Evolutionary conservation across 1,140 invertebrate species (phyloP).

Genomic region (Micrasema minimum): DNA sequence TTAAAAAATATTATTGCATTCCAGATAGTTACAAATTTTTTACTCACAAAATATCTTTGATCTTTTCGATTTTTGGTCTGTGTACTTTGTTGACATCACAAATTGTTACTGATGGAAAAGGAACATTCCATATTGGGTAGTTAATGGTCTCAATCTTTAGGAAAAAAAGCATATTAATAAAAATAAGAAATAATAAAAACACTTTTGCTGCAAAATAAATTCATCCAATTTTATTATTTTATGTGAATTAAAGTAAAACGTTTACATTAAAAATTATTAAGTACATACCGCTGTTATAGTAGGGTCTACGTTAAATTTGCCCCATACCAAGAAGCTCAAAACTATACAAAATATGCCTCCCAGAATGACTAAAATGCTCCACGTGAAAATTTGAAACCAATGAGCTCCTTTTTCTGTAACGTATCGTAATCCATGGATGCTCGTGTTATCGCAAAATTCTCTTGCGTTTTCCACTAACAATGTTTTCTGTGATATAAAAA

Average conservation of each 20-base stretch:
- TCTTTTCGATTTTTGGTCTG: conserved; percentile 33
- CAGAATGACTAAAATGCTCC: conserved; percentile 39
- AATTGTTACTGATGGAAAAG: conserved; percentile 51
- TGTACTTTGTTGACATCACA: conserved; percentile 51
- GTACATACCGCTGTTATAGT: conserved; percentile 47
- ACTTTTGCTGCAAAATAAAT: conserved; percentile 1
- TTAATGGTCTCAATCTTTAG: conserved; percentile 50
- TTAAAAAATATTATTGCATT: too few species aligned
- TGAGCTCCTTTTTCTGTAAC: conserved; percentile 44
- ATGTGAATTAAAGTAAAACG: too few species aligned
- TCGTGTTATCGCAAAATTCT: conserved; percentile 50
- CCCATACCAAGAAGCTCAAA: conserved; percentile 46
- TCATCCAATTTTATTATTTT: too few species aligned
- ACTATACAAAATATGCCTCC: conserved; percentile 43
- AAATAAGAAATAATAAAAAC: too few species aligned
- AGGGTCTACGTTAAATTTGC: conserved; percentile 38
- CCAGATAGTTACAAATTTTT: too few species aligned
- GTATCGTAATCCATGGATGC: conserved; percentile 46
- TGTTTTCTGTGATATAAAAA: conserved; percentile 30
- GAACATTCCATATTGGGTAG: conserved; percentile 49
- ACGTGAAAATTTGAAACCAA: conserved; percentile 45
- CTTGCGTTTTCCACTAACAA: conserved; percentile 39
- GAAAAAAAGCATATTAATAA: too few species aligned
- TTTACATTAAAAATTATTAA: too few species aligned
- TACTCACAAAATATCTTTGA: conserved; percentile 47